These are phyloP conservation scores for Listronotus bonariensis DNA, from an alignment of 1,140 invertebrate genomes.

Conservation along the genomic window DNA sequence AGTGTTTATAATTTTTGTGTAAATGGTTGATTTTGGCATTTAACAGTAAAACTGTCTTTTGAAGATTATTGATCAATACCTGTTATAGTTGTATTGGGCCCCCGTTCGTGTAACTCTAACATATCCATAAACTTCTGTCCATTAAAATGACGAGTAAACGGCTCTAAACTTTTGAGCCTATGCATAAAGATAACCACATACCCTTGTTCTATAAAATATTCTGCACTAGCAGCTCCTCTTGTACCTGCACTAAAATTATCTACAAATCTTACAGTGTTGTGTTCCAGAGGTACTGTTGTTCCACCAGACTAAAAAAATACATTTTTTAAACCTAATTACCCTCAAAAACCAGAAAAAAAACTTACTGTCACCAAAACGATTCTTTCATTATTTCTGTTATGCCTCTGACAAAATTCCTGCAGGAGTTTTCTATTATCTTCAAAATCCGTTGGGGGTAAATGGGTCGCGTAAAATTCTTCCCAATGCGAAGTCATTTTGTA, in stretches of 20 bases:
- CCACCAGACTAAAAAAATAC: slow-evolving; percentile 80
- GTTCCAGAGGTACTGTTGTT: slow-evolving; percentile 94
- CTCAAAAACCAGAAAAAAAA: slow-evolving; percentile 21
- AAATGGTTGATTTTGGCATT: no score
- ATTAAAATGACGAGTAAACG: slow-evolving; percentile 85
- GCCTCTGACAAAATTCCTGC: slow-evolving; percentile 71
- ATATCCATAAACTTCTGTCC: slow-evolving; percentile 81
- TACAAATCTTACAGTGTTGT: slow-evolving; percentile 95
- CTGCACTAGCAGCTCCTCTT: slow-evolving; percentile 89
- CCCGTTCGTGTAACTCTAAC: slow-evolving; percentile 67
- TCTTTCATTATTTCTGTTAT: slow-evolving; percentile 65
- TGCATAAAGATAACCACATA: slow-evolving; percentile 83
- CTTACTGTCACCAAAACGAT: slow-evolving; percentile 81
- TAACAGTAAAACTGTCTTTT: no score
- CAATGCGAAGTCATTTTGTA: slow-evolving; percentile 63
- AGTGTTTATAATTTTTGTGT: no score
- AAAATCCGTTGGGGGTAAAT: slow-evolving; percentile 74
- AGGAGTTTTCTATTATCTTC: slow-evolving; percentile 70
- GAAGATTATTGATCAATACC: no score
- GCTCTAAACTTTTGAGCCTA: slow-evolving; percentile 82
- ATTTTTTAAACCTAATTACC: background rate
- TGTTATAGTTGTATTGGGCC: slow-evolving; percentile 65
- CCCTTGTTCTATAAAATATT: slow-evolving; percentile 88
- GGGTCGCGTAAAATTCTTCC: slow-evolving; percentile 80
- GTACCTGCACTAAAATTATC: slow-evolving; percentile 98